A percentile compares a stretch with the other conserved stretches of the same genome.
Conservation (phyloP, 2,888 invertebrate species). For the Drosophila niveifrons region DNA sequence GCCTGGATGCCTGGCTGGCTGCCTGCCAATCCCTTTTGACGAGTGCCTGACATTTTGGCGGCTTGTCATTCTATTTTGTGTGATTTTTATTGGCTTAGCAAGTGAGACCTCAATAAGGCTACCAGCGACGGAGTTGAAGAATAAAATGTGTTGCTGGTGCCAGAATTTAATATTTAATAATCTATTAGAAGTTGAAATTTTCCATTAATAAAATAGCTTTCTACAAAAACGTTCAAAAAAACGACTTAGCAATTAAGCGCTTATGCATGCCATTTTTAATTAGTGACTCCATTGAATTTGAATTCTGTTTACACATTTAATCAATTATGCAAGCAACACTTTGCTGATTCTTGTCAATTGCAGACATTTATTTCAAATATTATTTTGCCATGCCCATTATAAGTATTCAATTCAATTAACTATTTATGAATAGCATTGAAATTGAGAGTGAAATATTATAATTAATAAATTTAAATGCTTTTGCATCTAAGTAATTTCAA, state of each 20-base stretch:
- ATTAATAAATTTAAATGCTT: not conserved
- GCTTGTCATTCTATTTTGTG: slow-evolving; percentile 65
- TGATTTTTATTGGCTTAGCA: slow-evolving; percentile 68
- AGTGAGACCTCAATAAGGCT: slow-evolving; percentile 25
- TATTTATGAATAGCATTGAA: not conserved
- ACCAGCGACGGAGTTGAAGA: slow-evolving; percentile 13
- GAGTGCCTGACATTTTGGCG: slow-evolving; percentile 67
- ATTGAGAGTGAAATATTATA: not conserved
- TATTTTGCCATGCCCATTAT: not conserved
- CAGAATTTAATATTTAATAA: not conserved
- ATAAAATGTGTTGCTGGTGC: not conserved
- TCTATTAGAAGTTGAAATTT: not conserved
- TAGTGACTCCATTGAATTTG: not conserved
- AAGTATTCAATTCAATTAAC: slow-evolving; percentile 8
- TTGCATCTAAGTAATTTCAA: too few species aligned
- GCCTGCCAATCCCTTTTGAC: slow-evolving; percentile 67
- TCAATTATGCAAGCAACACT: slow-evolving; percentile 15
- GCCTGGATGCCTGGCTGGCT: slow-evolving; percentile 24
- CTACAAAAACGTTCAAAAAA: not conserved
- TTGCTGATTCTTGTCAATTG: not conserved
- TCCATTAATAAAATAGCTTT: not conserved
- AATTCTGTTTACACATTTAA: slow-evolving; percentile 12
- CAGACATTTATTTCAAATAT: slow-evolving; percentile 3
- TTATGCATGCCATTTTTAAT: not conserved
- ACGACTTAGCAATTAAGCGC: not conserved